These are phyloP conservation scores for Plestiodon gilberti DNA, from an alignment of 2,113 vertebrate genomes.

Conservation along the genomic window DNA sequence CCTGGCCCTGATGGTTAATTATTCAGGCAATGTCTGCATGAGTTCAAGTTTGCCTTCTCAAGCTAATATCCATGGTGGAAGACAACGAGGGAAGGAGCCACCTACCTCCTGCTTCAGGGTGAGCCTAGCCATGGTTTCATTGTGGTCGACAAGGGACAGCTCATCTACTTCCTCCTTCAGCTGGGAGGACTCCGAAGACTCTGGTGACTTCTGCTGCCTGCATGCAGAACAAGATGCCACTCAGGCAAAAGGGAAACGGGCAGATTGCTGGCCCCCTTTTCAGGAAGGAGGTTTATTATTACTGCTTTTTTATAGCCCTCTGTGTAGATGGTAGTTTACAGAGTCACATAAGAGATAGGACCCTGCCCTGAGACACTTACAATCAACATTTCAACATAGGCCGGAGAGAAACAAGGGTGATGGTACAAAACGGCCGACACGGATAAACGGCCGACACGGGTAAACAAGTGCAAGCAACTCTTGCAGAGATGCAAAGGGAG, in stretches of 20 bases:
- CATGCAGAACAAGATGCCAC: constrained; percentile 10
- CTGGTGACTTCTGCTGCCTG: constrained; percentile 84
- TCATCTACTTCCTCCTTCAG: constrained; percentile 92
- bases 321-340: background rate
- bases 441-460: too few species aligned
- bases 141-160: constrained; percentile 95
- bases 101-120: constrained; percentile 94
- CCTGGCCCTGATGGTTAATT: too few species aligned
- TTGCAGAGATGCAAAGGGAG: too few species aligned
- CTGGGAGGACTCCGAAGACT: constrained; percentile 78
- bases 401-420: background rate
- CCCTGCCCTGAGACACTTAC: too few species aligned
- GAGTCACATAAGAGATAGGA: background rate
- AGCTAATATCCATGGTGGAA: background rate
- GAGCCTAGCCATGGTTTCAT: constrained; percentile 92
- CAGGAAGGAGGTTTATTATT: background rate
- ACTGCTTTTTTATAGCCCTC: background rate
- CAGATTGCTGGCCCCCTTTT: background rate
- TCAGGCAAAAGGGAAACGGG: background rate
- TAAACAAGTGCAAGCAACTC: too few species aligned
- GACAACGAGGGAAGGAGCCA: background rate
- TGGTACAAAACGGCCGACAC: too few species aligned
- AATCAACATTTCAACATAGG: background rate
- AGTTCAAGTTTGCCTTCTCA: too few species aligned
- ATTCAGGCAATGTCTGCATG: too few species aligned